Evolutionary conservation across 2,113 vertebrate genomes (phyloP).

Genomic region (human): DNA sequence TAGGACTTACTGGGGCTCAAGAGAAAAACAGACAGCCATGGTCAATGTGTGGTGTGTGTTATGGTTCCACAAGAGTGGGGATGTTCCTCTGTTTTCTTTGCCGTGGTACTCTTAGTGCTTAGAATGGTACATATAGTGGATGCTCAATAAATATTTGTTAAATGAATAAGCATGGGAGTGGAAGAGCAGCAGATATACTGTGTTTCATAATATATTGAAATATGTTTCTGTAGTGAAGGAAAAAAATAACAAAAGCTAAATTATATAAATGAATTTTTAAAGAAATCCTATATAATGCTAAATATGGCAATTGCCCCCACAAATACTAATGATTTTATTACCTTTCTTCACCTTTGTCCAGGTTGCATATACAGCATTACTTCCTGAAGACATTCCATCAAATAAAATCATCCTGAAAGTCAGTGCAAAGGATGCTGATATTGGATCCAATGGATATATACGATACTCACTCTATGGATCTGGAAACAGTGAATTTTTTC

Average conservation of each 20-base stretch:
- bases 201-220: not conserved
- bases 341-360: slow-evolving; percentile 71
- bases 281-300: not conserved
- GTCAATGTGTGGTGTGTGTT: not conserved
- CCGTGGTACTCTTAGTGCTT: not conserved
- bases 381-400: slow-evolving; percentile 92
- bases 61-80: not conserved
- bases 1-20: not conserved
- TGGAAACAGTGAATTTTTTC: slow-evolving; percentile 92
- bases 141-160: not conserved
- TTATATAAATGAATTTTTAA: not conserved
- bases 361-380: slow-evolving; percentile 88
- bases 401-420: slow-evolving; percentile 91
- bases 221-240: not conserved
- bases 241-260: not conserved
- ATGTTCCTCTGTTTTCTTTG: not conserved
- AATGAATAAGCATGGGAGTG: not conserved
- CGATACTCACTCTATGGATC: slow-evolving; percentile 92
- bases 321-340: not conserved
- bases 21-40: not conserved
- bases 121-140: not conserved
- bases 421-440: slow-evolving; percentile 91
- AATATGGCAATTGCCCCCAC: not conserved
- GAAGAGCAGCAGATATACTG: not conserved
- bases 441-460: slow-evolving; percentile 91